These are phyloP conservation scores for Sphenopsis melanotis DNA, from an alignment of 2,797 vertebrate species.

Conservation along the genomic window DNA sequence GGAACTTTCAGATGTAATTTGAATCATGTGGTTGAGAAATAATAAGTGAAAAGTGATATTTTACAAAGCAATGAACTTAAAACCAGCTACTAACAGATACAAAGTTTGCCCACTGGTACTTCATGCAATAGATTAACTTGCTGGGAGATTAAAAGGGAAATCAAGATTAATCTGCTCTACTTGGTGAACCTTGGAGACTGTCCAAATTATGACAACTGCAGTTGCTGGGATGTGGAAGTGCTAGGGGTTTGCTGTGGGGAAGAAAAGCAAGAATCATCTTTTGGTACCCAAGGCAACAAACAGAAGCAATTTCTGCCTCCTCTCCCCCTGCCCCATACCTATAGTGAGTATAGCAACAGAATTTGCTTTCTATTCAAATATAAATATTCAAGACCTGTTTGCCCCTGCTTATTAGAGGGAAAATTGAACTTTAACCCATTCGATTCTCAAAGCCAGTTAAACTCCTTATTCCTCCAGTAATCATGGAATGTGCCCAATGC, in stretches of 20 bases:
- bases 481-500: background rate
- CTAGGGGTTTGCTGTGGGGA: background rate
- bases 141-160: background rate
- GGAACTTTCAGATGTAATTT: background rate
- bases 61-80: background rate
- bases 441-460: background rate
- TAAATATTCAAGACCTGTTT: background rate
- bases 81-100: background rate
- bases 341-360: background rate
- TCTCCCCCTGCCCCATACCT: fast-evolving
- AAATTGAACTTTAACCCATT: background rate
- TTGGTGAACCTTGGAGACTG: background rate
- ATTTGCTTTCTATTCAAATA: background rate
- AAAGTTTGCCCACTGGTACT: background rate
- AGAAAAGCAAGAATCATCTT: background rate
- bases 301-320: background rate
- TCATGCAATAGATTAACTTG: background rate
- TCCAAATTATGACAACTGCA: background rate
- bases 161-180: background rate
- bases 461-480: background rate
- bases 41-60: background rate
- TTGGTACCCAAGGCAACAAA: background rate
- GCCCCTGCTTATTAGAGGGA: background rate
- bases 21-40: background rate
- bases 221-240: background rate